Percentiles rank a stretch among this genome's conserved stretches.
phyloP scores from a whole-genome alignment of 2,797 vertebrate species.

The Rhyacichthys aspro region DNA sequence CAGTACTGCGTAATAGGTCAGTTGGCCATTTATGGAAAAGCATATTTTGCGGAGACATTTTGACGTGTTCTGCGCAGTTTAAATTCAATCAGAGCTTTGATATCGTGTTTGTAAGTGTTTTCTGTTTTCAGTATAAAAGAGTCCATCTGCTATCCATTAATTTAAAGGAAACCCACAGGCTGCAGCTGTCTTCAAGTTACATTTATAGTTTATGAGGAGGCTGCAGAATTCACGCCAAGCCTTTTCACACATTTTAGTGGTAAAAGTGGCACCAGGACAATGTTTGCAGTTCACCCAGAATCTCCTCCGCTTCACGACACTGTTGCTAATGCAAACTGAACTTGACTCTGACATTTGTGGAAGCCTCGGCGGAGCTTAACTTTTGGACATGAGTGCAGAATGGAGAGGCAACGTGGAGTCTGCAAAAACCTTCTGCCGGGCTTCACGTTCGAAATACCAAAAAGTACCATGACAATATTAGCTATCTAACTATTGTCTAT shows the following conservation, averaged over 20 bases:
- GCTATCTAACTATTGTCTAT: neutral
- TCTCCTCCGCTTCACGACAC: slow-evolving; percentile 43
- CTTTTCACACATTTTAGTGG: slow-evolving; percentile 31
- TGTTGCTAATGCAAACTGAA: slow-evolving; percentile 56
- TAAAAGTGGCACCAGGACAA: slow-evolving; percentile 24
- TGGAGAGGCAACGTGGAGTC: slow-evolving; percentile 22
- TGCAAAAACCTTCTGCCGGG: slow-evolving; percentile 20
- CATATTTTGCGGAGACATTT: no score
- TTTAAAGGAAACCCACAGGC: slow-evolving; percentile 24
- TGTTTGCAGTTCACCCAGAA: slow-evolving; percentile 49
- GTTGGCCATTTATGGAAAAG: no score
- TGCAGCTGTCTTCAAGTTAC: slow-evolving; percentile 29
- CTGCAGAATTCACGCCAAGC: slow-evolving; percentile 20
- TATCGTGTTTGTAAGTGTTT: no score
- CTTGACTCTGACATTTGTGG: slow-evolving; percentile 52
- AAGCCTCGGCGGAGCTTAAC: slow-evolving; percentile 42
- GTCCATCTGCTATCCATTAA: slow-evolving; percentile 17
- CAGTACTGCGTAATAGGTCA: no score
- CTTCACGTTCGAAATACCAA: slow-evolving; percentile 1
- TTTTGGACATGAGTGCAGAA: slow-evolving; percentile 30
- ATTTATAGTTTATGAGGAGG: slow-evolving; percentile 20
- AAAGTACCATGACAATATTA: neutral
- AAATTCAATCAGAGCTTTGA: no score
- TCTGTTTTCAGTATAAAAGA: no score
- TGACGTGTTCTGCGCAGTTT: no score